Base-by-base conservation (phyloP, 2,113 vertebrate species). In the Oceanites oceanicus region DNA sequence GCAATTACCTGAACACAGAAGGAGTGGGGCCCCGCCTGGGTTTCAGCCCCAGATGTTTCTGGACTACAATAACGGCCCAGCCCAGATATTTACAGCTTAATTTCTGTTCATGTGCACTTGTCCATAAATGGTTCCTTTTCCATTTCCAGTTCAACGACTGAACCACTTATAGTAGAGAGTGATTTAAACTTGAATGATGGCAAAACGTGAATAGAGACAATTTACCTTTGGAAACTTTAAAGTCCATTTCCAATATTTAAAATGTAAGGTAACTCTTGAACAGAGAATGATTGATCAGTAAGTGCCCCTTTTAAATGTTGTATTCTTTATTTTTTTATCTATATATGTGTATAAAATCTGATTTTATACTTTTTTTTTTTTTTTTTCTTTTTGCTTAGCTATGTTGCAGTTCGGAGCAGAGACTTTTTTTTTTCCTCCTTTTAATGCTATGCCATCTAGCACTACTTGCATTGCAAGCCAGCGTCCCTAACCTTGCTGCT, bases 71-170 rank as follows among this genome's bases (percentile, higher is more conserved):
- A 98, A 98, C 98, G 96, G 97, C 93, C 87, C 82, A 77, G 96
- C 94, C 95, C 95, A 98, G 98, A 98, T 98, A 98, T 98, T 98
- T 98, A 98, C 98, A 98, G 98, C 98, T 98, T 98, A 98, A 98
- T 98, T 98, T 98, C 97, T 96, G 97, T 96, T 97, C 96, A 79
- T 97, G 97, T 97, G 96, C 91, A 89, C 97, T 98, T 98, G 97
- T 97, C 97, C 96, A 97, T 96, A 98, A 98, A 98, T 97, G 97
- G 95, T 94, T 97, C 93, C 85, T 97, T 97, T 97, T 96, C 96
- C 86, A 96, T 98, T 98, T 98, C 95, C 96, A 97, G 88, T 96
- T 96, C 87, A 96, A 94, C 97, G 95, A 97, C 96, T 78, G 86
- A 94, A 90, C 78, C 81, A 94, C 96, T 98, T 97, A 97, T 30